Percentiles rank a stretch among this genome's conserved stretches.
phyloP scores from a whole-genome alignment of 2,113 vertebrate species.

The Cariama cristata region DNA sequence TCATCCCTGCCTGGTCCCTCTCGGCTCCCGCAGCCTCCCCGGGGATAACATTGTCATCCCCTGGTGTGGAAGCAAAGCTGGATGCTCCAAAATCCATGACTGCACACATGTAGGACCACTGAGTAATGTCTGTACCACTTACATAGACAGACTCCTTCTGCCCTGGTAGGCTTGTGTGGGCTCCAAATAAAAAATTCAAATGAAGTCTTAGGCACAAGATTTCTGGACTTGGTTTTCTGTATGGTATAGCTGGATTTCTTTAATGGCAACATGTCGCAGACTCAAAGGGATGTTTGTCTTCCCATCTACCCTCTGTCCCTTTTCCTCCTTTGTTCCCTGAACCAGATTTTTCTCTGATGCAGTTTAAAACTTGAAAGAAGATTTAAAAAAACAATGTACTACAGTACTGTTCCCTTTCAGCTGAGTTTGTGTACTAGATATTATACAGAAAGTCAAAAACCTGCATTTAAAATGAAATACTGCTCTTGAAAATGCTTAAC shows the following conservation, averaged over 20 bases:
- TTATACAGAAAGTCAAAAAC: not conserved
- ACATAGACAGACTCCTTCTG: not conserved
- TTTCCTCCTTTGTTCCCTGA: not conserved
- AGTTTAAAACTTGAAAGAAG: not conserved
- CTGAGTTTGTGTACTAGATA: not conserved
- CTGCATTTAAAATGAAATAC: not conserved
- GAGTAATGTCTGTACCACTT: not conserved
- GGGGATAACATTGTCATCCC: fast-evolving
- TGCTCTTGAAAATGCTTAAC: not conserved
- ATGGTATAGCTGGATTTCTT: not conserved
- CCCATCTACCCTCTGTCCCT: not conserved
- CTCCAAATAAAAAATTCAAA: not conserved
- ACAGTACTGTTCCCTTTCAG: not conserved
- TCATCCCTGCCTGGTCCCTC: not conserved
- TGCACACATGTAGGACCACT: not conserved
- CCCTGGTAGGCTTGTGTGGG: not conserved
- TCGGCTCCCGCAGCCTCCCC: not conserved
- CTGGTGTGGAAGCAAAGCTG: not conserved
- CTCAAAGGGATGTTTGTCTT: not conserved
- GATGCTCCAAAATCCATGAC: not conserved
- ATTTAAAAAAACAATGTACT: not conserved
- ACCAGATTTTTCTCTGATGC: not conserved
- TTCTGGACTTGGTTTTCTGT: not conserved
- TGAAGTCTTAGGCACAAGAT: not conserved
- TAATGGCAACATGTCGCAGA: not conserved